A percentile compares a stretch with the other conserved stretches of the same genome.
Conservation (phyloP, 2,888 invertebrate species). For the Hermaeophaga mercurialis region DNA sequence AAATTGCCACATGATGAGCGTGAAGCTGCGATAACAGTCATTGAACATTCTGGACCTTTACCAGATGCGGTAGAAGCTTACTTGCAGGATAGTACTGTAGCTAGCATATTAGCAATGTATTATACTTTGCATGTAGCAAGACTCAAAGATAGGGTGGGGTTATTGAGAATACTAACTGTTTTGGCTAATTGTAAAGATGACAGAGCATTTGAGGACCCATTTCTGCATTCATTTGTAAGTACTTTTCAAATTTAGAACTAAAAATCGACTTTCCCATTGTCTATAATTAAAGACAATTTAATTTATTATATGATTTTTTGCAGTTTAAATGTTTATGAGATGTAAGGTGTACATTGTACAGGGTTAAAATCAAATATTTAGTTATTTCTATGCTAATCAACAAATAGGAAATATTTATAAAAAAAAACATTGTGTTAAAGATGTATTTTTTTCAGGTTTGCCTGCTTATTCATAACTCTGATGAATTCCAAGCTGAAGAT, state of each 20-base stretch:
- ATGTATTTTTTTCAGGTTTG: conserved; percentile 70
- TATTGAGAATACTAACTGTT: conserved; percentile 86
- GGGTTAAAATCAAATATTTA: too few species aligned
- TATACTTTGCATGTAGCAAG: conserved; percentile 89
- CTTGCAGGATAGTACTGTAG: conserved; percentile 86
- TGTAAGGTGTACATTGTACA: too few species aligned
- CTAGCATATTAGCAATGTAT: conserved; percentile 93
- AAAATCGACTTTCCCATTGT: too few species aligned
- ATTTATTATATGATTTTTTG: too few species aligned
- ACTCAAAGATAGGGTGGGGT: conserved; percentile 77
- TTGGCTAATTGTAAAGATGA: conserved; percentile 90
- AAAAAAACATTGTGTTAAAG: too few species aligned
- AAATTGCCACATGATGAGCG: conserved; percentile 92
- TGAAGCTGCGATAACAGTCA: conserved; percentile 89
- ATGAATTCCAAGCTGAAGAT: conserved; percentile 92
- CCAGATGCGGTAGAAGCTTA: conserved; percentile 94
- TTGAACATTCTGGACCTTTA: conserved; percentile 91
- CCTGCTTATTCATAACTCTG: conserved; percentile 83
- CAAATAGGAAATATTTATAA: too few species aligned
- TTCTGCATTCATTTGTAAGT: conserved; percentile 84
- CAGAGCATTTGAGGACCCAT: conserved; percentile 93
- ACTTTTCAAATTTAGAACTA: too few species aligned
- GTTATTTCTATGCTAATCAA: too few species aligned
- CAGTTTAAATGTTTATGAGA: too few species aligned
- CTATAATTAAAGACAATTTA: too few species aligned